Percentiles rank a stretch among this genome's conserved stretches.
Conservation (phyloP, 2,888 invertebrate species). For the Drosophila phalerata region DNA sequence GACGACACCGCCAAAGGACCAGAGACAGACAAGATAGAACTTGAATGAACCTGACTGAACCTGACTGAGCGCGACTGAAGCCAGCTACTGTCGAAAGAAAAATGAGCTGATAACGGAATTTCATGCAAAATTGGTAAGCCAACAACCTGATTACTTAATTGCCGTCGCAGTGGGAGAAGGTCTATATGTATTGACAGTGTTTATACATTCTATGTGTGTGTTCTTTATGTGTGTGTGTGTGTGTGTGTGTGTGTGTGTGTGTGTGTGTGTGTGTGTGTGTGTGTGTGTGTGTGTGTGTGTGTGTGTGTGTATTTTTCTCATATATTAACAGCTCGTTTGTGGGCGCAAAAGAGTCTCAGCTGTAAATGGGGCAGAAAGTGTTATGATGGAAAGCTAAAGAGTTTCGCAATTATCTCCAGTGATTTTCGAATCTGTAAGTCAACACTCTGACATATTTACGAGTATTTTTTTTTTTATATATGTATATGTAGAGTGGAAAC, state of each 20-base stretch:
- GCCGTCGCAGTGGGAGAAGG: slow-evolving; percentile 28
- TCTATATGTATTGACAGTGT: slow-evolving; percentile 9
- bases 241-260: slow-evolving; percentile 3
- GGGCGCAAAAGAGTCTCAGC: slow-evolving; percentile 37
- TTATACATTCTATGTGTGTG: slow-evolving; percentile 1
- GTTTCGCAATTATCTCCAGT: slow-evolving; percentile 47
- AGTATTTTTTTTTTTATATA: background rate
- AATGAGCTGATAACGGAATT: slow-evolving; percentile 75
- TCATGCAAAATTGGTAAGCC: slow-evolving; percentile 80
- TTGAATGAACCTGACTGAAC: slow-evolving; percentile 30
- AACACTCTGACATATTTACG: slow-evolving; percentile 1
- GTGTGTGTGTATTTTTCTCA: slow-evolving; percentile 11
- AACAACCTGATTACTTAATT: slow-evolving; percentile 80
- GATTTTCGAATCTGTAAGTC: slow-evolving; percentile 29
- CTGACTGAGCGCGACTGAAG: background rate
- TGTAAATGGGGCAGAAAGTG: slow-evolving; percentile 54
- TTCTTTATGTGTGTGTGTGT: background rate
- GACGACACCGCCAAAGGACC: slow-evolving; percentile 70
- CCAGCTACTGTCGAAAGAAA: slow-evolving; percentile 57
- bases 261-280: background rate
- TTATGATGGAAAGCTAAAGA: slow-evolving; percentile 39
- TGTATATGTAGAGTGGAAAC: background rate
- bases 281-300: background rate
- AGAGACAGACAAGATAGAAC: slow-evolving; percentile 31
- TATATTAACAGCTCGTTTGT: slow-evolving; percentile 60